Evolutionary conservation across 64 coral and sea anemone genomes (phyloP).

Genomic region (Pocillopora verrucosa): DNA sequence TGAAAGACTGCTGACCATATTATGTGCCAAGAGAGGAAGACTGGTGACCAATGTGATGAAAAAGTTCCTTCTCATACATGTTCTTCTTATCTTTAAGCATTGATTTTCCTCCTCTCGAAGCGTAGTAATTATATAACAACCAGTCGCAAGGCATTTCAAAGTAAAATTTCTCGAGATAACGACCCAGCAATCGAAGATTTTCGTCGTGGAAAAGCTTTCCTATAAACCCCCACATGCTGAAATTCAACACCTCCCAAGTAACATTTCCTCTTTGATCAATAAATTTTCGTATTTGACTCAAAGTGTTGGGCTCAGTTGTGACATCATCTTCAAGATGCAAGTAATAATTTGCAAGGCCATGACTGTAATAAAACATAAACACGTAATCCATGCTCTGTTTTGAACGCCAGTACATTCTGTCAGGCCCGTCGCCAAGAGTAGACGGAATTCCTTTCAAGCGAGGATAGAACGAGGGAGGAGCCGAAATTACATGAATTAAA

Average conservation of each 20-base stretch:
- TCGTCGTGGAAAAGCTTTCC: constrained; percentile 67
- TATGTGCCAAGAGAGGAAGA: constrained; percentile 67
- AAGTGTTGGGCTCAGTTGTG: constrained; percentile 9
- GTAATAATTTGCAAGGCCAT: constrained; percentile 66
- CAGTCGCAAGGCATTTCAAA: constrained; percentile 80
- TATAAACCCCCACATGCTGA: constrained; percentile 72
- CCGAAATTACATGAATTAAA: constrained; percentile 77
- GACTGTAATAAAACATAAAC: constrained; percentile 69
- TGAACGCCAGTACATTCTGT: constrained; percentile 88
- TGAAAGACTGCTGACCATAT: not conserved
- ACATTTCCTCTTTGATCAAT: constrained; percentile 21
- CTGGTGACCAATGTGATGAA: constrained; percentile 55
- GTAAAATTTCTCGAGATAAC: constrained; percentile 65
- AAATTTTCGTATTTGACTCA: constrained; percentile 52
- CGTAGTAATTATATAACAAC: constrained; percentile 5
- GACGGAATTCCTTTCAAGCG: constrained; percentile 52
- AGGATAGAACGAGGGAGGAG: constrained; percentile 72
- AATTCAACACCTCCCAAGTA: constrained; percentile 41
- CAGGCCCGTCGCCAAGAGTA: constrained; percentile 50
- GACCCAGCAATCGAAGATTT: constrained; percentile 44
- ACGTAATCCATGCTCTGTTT: constrained; percentile 86
- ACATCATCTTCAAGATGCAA: constrained; percentile 94
- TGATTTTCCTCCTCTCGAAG: not conserved
- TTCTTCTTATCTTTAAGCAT: not conserved
- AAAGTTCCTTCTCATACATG: constrained; percentile 5